Percentiles rank a stretch among this genome's conserved stretches.
Conservation (phyloP, 2,113 vertebrate species). For the rabbit (Oryctolagus cuniculus) region mOryCun1.1 NC_091435.1:11634501-11635000, state of each 20-base stretch:
- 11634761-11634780: neutral
- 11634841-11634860: neutral
- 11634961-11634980: too few species aligned
- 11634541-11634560: too few species aligned
- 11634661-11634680: neutral
- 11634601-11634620: neutral
- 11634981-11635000: too few species aligned
- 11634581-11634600: fast-evolving
- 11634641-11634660: neutral
- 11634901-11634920: neutral
- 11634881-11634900: neutral
- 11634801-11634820: neutral
- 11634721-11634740: neutral
- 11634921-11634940: too few species aligned
- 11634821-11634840: fast-evolving
- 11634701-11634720: neutral
- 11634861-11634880: fast-evolving
- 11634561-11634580: neutral
- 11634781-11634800: neutral
- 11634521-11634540: too few species aligned
- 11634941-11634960: too few species aligned
- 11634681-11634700: neutral
- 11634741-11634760: neutral
- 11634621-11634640: neutral
- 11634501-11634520: too few species aligned